Base-by-base conservation (phyloP, 2,888 invertebrate species). In the Caradrina kadenii region DNA sequence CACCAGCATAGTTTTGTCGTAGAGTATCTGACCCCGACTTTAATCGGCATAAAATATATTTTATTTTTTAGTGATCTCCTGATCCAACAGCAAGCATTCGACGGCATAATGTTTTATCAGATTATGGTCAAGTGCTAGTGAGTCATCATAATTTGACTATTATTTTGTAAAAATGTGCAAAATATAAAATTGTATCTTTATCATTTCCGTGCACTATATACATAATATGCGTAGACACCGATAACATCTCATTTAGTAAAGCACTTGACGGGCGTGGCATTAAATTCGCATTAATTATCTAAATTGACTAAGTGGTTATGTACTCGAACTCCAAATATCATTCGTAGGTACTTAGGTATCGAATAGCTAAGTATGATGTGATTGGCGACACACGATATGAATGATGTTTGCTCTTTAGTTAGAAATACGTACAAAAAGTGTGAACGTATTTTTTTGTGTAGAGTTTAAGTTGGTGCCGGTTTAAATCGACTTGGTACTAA, bases 201-300 rank as follows among this genome's bases (percentile, higher is more conserved):
- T 71, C 13, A 49, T 68, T 59, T 50, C 21, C 13, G 13, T 35
- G 13, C 15, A 42, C 15, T 66, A 13, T 5, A 19, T n/a, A 17
- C n/a, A 22, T 35, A 35, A 26, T 31, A 73, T 42, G 15, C 11
- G n/a, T 17, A 31, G 1, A 10, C 10, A 48, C 31, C 21, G 45
- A 63, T 74, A 62, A 49, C 48, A 49, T 48, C 59, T 58, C 68
- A 69, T 60, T 65, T 42, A 49, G 22, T 48, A 13, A 49, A 71
- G 45, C 63, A 63, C 56, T 69, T 52, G 39, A 73, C 52, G 55
- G 56, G 22, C 10, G 19, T 17, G 15, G 31, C 59, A 82, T 73
- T 79, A 73, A 79, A 79, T 69, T 62, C 59, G 35, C 73, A 69
- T 73, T 63, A 61, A 69, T 63, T 17, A 81, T 69, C 61, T 68